These are phyloP conservation scores for Acanthococcus lagerstroemiae DNA, from an alignment of 2,888 invertebrate genomes.

Conservation along the genomic window DNA sequence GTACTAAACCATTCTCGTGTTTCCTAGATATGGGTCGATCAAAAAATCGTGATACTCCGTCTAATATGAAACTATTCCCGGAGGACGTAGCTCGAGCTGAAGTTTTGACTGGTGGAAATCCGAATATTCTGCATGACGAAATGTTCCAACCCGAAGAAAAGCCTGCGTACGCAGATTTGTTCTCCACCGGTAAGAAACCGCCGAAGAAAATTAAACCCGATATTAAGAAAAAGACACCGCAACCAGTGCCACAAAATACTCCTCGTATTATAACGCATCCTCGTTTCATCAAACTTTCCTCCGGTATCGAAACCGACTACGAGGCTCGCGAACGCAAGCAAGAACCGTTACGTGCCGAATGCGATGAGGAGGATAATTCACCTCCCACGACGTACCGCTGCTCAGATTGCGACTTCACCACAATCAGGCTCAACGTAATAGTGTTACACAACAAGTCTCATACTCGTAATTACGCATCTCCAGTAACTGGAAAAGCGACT, in stretches of 20 bases:
- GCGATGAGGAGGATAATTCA: constrained; percentile 33
- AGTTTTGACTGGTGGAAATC: constrained; percentile 58
- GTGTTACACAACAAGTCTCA: constrained; percentile 49
- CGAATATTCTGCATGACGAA: constrained; percentile 54
- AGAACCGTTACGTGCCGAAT: constrained; percentile 19
- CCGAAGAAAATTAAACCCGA: constrained; percentile 39
- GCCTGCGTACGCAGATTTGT: constrained; percentile 46
- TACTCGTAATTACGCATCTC: constrained; percentile 31
- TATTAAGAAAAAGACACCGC: not conserved
- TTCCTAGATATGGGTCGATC: constrained; percentile 37
- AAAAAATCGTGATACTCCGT: constrained; percentile 48
- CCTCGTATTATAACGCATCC: constrained; percentile 29
- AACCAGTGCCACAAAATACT: constrained; percentile 36
- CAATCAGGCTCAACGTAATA: constrained; percentile 60
- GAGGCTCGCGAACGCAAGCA: constrained; percentile 41
- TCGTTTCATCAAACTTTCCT: constrained; percentile 11
- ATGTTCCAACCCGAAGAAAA: constrained; percentile 46
- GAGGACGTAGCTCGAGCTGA: constrained; percentile 66
- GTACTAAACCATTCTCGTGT: no score
- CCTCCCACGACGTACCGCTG: constrained; percentile 48
- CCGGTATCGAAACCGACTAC: constrained; percentile 41
- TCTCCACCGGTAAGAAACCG: constrained; percentile 46
- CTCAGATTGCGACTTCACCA: constrained; percentile 54
- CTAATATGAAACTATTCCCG: constrained; percentile 67
- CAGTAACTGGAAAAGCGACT: not conserved